Conservation (phyloP, 2,113 vertebrate genomes). For the Cololabis saira region DNA sequence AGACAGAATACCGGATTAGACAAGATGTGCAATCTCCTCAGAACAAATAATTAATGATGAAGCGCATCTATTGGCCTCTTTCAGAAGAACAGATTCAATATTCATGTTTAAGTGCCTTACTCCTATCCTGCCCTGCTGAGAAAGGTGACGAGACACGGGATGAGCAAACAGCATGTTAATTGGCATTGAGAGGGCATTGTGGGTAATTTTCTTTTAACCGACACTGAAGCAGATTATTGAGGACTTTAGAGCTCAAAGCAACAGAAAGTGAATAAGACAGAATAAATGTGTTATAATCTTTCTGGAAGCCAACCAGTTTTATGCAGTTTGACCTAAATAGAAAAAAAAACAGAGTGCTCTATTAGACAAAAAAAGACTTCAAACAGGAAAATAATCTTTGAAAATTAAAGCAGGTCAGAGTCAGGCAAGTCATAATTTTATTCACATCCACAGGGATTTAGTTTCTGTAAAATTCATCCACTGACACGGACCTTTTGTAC, state of each 20-base stretch:
- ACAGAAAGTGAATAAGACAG: constrained; percentile 9
- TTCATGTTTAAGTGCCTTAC: constrained; percentile 56
- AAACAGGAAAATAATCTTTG: constrained; percentile 7
- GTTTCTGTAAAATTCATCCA: constrained; percentile 1
- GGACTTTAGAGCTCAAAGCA: constrained; percentile 13
- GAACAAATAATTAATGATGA: constrained; percentile 30
- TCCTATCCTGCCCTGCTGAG: constrained; percentile 7
- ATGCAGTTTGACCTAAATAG: constrained; percentile 41
- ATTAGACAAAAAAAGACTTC: constrained; percentile 20
- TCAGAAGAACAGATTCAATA: constrained; percentile 44
- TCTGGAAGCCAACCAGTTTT: constrained; percentile 28
- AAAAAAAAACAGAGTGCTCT: not conserved
- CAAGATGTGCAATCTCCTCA: constrained; percentile 2
- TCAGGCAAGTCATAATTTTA: constrained; percentile 2
- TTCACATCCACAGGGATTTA: not conserved
- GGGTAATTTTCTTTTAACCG: constrained; percentile 28
- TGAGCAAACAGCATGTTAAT: constrained; percentile 46
- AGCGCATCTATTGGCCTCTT: constrained; percentile 37
- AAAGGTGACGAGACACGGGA: constrained; percentile 34
- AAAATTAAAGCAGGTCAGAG: constrained; percentile 35
- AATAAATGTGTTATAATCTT: not conserved
- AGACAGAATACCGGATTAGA: constrained; percentile 4
- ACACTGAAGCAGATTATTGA: constrained; percentile 21
- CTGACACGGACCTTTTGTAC: not conserved
- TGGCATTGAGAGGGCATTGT: constrained; percentile 37